Evolutionary conservation across 2,888 invertebrate genomes (phyloP).

Genomic region (Tiliacea aurago): DNA sequence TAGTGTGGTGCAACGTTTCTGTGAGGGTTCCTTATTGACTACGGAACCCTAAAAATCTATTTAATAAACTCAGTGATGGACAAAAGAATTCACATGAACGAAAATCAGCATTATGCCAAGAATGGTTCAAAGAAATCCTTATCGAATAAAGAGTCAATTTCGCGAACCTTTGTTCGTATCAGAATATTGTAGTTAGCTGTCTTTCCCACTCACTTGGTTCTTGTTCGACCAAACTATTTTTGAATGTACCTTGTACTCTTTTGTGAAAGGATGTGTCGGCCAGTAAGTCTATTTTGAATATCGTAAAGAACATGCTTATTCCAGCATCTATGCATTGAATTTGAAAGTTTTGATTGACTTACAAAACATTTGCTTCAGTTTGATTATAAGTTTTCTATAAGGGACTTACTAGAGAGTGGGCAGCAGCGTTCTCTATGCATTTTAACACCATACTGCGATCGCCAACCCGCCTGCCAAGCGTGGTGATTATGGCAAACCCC

Average conservation of each 20-base stretch:
- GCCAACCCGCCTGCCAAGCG: too few relatives aligned
- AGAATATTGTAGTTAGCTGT: not conserved
- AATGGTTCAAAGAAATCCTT: not conserved
- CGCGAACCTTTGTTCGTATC: slow-evolving; percentile 8
- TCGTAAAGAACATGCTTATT: not conserved
- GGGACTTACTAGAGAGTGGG: too few relatives aligned
- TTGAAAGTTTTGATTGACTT: too few relatives aligned
- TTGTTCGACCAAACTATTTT: not conserved
- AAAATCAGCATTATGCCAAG: not conserved
- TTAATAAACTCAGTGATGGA: not conserved
- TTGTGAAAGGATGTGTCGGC: not conserved
- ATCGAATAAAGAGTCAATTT: not conserved
- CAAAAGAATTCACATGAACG: not conserved
- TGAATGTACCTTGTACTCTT: not conserved
- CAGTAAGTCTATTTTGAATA: not conserved
- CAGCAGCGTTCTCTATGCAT: too few relatives aligned
- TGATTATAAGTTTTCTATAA: not conserved
- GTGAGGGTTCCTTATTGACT: too few relatives aligned
- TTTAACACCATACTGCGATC: too few relatives aligned
- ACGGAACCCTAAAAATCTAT: not conserved
- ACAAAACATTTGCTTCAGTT: not conserved
- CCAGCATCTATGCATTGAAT: not conserved
- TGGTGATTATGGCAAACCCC: too few relatives aligned
- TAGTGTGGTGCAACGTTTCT: too few relatives aligned
- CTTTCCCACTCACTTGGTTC: not conserved